phyloP scores from a whole-genome alignment of 2,888 invertebrate genomes.

The Ectropis crepuscularia region DNA sequence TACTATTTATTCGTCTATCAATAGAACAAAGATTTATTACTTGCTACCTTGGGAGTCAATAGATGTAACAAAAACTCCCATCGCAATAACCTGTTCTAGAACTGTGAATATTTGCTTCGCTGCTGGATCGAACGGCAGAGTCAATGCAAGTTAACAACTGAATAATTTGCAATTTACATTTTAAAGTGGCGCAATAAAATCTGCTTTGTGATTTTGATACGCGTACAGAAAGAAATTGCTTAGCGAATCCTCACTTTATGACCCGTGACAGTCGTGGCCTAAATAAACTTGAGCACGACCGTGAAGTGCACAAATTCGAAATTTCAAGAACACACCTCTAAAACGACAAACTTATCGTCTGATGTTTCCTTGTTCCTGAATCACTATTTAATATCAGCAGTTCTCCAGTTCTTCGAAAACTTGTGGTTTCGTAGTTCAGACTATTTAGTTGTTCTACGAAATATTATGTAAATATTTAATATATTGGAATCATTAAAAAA shows the following conservation, averaged over 20 bases:
- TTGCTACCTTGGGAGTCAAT: slow-evolving; percentile 1
- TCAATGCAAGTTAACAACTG: not conserved
- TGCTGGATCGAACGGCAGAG: not conserved
- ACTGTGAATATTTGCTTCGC: slow-evolving; percentile 3
- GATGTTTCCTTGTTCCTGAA: slow-evolving; percentile 14
- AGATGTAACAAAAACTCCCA: not conserved
- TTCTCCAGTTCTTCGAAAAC: slow-evolving; percentile 1
- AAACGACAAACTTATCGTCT: not conserved
- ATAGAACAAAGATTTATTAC: not conserved
- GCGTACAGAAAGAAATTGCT: slow-evolving; percentile 11
- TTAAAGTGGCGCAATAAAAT: slow-evolving; percentile 6
- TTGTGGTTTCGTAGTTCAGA: not conserved
- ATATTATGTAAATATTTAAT: not conserved
- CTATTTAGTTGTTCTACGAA: not conserved
- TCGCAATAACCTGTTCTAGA: slow-evolving; percentile 8
- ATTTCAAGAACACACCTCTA: slow-evolving; percentile 17
- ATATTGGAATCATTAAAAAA: not conserved
- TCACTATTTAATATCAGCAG: not conserved
- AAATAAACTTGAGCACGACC: slow-evolving; percentile 17
- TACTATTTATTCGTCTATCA: not conserved
- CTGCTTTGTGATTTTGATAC: slow-evolving; percentile 2
- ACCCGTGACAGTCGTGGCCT: slow-evolving; percentile 23
- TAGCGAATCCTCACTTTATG: slow-evolving; percentile 21
- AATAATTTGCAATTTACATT: slow-evolving; percentile 9
- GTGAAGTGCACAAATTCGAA: slow-evolving; percentile 12